phyloP scores from a whole-genome alignment of 2,113 vertebrate genomes.

The Thamnophis sirtalis region DNA sequence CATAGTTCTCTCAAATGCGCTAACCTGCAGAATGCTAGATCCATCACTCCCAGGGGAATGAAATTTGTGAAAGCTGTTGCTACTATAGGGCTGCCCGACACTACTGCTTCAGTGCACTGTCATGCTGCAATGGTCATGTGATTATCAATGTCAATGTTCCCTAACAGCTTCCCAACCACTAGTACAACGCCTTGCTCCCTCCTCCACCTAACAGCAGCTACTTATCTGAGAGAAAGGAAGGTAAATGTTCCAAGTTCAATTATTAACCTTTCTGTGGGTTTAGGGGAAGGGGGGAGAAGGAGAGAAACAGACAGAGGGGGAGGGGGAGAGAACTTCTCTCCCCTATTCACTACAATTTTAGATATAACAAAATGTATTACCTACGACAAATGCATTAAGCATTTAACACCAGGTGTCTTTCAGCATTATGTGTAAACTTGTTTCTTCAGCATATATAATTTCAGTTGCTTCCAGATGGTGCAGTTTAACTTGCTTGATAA shows the following conservation, averaged over 20 bases:
- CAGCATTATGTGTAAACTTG: conserved; percentile 65
- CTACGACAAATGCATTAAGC: conserved; percentile 49
- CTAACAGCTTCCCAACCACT: not conserved
- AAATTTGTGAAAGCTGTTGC: not conserved
- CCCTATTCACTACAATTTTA: conserved; percentile 11
- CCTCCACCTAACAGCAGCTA: not conserved
- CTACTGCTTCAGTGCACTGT: not conserved
- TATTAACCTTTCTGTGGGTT: not conserved
- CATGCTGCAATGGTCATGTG: not conserved
- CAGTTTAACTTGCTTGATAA: conserved; percentile 66
- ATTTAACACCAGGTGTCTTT: conserved; percentile 54
- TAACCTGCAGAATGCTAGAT: not conserved
- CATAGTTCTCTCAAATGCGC: not conserved
- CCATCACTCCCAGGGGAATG: not conserved
- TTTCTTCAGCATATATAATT: conserved; percentile 66
- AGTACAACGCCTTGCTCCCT: not conserved
- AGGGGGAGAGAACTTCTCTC: not conserved
- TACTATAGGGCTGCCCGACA: not conserved
- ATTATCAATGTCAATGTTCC: not conserved
- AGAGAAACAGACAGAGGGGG: not conserved
- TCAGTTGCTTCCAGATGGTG: conserved; percentile 72
- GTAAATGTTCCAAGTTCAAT: not conserved
- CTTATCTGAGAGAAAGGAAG: not conserved
- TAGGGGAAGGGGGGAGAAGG: not conserved
- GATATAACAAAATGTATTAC: conserved; percentile 48